Evolutionary conservation across 2,113 vertebrate species (phyloP).

Genomic region (Catagonus wagneri): DNA sequence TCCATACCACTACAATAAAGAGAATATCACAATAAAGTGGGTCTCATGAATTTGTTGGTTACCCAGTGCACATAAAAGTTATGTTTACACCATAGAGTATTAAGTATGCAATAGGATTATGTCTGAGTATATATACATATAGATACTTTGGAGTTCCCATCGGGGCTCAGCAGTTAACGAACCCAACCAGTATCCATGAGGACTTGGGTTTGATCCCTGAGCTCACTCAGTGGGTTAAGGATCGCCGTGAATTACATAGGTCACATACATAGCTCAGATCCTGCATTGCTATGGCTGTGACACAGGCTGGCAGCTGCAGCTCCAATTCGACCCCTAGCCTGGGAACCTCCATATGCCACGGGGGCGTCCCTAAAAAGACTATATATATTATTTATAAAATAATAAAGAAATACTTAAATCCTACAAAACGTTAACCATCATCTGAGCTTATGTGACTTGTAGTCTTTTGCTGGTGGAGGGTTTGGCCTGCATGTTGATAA

Average conservation of each 20-base stretch:
- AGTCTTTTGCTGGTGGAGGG: background rate
- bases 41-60: background rate
- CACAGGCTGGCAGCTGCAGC: too few relatives aligned
- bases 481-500: background rate
- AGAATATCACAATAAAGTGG: background rate
- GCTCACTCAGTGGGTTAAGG: too few relatives aligned
- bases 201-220: too few relatives aligned
- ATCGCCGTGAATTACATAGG: too few relatives aligned
- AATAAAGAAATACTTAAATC: background rate
- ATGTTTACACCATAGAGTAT: background rate
- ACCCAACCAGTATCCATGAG: too few relatives aligned
- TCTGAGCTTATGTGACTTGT: background rate
- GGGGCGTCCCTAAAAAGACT: too few relatives aligned
- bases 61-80: background rate
- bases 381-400: background rate
- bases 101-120: background rate
- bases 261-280: too few relatives aligned
- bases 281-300: too few relatives aligned
- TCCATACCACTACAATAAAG: background rate
- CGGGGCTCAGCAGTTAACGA: too few relatives aligned
- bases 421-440: background rate
- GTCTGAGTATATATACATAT: background rate
- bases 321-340: too few relatives aligned
- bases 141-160: too few relatives aligned
- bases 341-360: too few relatives aligned